Evolutionary conservation across 2,113 vertebrate genomes (phyloP).

Genomic region (Rhinoderma darwinii): DNA sequence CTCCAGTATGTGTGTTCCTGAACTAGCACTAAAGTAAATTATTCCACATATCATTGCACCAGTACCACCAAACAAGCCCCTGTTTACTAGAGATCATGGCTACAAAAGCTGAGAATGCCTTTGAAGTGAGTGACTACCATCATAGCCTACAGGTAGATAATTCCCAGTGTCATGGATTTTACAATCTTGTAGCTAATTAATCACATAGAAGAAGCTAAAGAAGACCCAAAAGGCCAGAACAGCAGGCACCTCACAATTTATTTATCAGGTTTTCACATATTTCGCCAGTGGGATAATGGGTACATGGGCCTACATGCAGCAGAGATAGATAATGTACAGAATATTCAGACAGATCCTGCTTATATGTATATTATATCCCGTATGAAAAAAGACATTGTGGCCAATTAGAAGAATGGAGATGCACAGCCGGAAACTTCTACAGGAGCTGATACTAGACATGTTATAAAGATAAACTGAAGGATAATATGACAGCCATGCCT

Average conservation of each 20-base stretch:
- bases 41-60: constrained; percentile 18
- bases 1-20: background rate
- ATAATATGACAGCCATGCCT: constrained; percentile 11
- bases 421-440: background rate
- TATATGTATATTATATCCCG: constrained; percentile 20
- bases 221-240: constrained; percentile 39
- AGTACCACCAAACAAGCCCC: background rate
- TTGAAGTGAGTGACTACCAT: constrained; percentile 53
- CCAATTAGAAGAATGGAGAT: constrained; percentile 1
- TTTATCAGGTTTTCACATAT: constrained; percentile 49
- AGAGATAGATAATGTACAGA: constrained; percentile 9
- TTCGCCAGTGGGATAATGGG: constrained; percentile 47
- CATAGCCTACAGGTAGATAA: constrained; percentile 49
- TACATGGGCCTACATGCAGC: constrained; percentile 30
- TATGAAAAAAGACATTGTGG: constrained; percentile 14
- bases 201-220: constrained; percentile 28
- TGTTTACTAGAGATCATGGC: constrained; percentile 29
- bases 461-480: background rate
- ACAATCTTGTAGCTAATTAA: constrained; percentile 50
- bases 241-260: constrained; percentile 56
- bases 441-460: background rate
- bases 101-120: constrained; percentile 26
- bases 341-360: constrained; percentile 9
- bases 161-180: constrained; percentile 44
- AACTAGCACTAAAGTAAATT: background rate